Conservation (phyloP, 2,888 invertebrate genomes). For the Caenorhabditis sp. region DNA sequence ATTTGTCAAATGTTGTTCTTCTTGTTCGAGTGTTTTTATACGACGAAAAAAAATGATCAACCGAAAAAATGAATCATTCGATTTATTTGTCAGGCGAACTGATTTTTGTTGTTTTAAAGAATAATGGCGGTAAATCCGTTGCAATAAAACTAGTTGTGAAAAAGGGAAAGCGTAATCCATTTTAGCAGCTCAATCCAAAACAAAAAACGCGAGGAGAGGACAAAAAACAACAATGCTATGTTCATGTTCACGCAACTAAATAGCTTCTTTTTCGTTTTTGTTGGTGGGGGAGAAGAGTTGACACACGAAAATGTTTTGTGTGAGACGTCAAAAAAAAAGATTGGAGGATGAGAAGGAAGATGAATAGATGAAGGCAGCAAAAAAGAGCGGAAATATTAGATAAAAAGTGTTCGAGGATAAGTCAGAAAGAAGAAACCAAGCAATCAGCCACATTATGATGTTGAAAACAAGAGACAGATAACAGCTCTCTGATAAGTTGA, state of each 20-base stretch:
- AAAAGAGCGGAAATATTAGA: not conserved
- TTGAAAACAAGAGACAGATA: not conserved
- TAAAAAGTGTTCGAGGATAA: not conserved
- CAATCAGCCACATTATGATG: conserved; percentile 1
- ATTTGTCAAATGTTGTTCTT: no score
- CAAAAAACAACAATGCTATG: not conserved
- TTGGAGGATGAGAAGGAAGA: conserved; percentile 3
- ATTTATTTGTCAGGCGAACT: no score
- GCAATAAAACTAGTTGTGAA: not conserved
- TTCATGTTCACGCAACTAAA: not conserved
- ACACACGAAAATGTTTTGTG: not conserved
- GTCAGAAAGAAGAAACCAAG: not conserved
- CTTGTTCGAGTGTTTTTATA: no score
- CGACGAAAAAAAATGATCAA: no score
- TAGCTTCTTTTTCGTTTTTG: not conserved
- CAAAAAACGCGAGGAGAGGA: not conserved
- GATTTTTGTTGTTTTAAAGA: not conserved
- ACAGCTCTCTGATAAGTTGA: not conserved
- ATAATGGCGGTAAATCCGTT: not conserved
- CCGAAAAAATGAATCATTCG: no score
- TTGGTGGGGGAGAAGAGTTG: not conserved
- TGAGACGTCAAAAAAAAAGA: conserved; percentile 2
- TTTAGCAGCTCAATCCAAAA: not conserved
- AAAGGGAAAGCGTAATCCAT: not conserved
- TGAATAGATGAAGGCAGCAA: not conserved